Evolutionary conservation across 2,888 invertebrate genomes (phyloP), one percentile per base, ranked within the genome.

Genomic region (Lepeophtheirus nordmannii): DNA sequence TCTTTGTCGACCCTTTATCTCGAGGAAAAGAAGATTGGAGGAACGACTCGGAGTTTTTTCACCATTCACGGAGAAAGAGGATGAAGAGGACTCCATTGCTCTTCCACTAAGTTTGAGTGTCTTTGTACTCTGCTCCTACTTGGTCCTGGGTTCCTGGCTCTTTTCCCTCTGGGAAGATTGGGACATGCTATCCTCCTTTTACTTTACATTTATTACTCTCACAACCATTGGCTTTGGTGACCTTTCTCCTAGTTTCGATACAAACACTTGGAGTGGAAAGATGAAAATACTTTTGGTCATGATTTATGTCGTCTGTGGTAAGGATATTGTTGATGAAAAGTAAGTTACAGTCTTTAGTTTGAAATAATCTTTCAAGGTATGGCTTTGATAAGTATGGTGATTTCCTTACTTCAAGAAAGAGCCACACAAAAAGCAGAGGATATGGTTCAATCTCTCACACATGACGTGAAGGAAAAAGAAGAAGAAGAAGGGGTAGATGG

Each of bases 221-320:
- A 73, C 73, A 38, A 76, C 76, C 14, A 76, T 76, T 10, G 76
- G 76, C 1, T 75, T 75, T 62, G 76, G 76, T 7, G 76, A 76
- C 68, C 72, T 74, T n/a, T 74, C 75, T 1, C 76, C 76, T 0
- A 61, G 9, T 68, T 67, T 2, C 68, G 69, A 57, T 17, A 67
- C 1, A 68, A 62, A 5, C 68, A 68, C 67, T 67, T 67, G 39
- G 68, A 68, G 68, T 67, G 22, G 22, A 14, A 58, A 67, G 3
- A 41, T 71, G 11, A 69, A 67, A 0, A 59, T 71, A 68, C 63
- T 71, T 41, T 69, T 67, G 23, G 69, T 68, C 11, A 69, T 69
- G 30, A 67, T 75, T 30, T 76, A 76, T 68, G 72, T 75, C 57
- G 68, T 75, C 65, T 71, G 76, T 22, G 76, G 76, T 1, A 8